phyloP scores from a whole-genome alignment of 2,113 vertebrate species.

The Aix galericulata region DNA sequence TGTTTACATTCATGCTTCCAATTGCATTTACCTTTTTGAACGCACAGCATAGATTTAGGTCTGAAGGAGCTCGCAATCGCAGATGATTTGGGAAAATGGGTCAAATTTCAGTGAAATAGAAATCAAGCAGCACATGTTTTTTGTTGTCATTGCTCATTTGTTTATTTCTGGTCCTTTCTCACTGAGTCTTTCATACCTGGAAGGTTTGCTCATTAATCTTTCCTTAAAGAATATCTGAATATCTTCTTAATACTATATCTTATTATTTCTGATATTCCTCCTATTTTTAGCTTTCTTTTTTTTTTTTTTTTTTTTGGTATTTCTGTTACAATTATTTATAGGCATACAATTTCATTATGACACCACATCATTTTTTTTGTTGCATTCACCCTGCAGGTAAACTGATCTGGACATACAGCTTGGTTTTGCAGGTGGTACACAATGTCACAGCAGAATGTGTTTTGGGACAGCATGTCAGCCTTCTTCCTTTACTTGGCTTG shows the following conservation, averaged over 20 bases:
- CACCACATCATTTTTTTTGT: not conserved
- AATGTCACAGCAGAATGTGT: accelerated
- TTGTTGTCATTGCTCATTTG: not conserved
- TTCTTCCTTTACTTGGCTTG: too few species aligned
- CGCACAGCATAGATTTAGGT: not conserved
- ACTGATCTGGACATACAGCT: not conserved
- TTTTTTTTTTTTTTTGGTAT: not conserved
- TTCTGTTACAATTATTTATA: not conserved
- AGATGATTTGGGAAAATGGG: not conserved
- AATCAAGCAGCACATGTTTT: not conserved
- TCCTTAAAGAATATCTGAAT: not conserved
- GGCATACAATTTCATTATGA: not conserved
- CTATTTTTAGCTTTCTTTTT: not conserved
- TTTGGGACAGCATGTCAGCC: not conserved
- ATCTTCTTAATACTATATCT: not conserved
- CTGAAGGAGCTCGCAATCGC: not conserved
- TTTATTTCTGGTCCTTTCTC: not conserved
- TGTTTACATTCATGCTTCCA: not conserved
- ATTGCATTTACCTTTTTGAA: not conserved
- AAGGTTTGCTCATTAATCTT: not conserved
- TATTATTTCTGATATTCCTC: not conserved
- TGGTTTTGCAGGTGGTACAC: not conserved
- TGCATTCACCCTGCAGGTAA: not conserved
- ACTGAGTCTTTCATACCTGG: not conserved
- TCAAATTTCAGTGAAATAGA: not conserved